Conservation (phyloP, 2,888 invertebrate species). For the Esperia sulphurella region DNA sequence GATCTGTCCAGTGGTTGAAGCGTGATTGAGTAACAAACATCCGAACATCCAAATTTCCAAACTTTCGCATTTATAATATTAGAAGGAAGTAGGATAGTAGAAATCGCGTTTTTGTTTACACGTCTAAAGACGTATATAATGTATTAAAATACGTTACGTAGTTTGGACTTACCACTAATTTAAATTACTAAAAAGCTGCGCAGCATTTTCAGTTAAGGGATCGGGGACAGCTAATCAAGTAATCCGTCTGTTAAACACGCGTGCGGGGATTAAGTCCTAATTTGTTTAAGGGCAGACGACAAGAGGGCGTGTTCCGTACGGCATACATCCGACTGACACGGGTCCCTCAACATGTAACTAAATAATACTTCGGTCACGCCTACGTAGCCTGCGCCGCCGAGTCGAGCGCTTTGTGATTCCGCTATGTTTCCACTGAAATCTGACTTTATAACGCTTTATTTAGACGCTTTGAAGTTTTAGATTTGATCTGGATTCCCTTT, state of each 20-base stretch:
- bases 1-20: too few species aligned
- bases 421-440: slow-evolving; percentile 15
- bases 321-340: slow-evolving; percentile 9
- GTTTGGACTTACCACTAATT: too few species aligned
- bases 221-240: slow-evolving; percentile 19
- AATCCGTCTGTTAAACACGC: slow-evolving; percentile 28
- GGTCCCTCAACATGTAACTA: slow-evolving; percentile 13
- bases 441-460: slow-evolving; percentile 17
- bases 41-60: too few species aligned
- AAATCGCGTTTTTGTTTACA: too few species aligned
- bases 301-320: slow-evolving; percentile 7
- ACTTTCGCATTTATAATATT: too few species aligned
- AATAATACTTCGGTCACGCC: slow-evolving; percentile 18
- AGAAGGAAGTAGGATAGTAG: too few species aligned
- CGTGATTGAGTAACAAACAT: too few species aligned
- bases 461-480: slow-evolving; percentile 19
- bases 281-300: slow-evolving; percentile 17
- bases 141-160: too few species aligned
- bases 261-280: slow-evolving; percentile 28
- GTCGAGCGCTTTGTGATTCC: slow-evolving; percentile 8
- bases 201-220: neutral
- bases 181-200: neutral
- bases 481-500: slow-evolving; percentile 14
- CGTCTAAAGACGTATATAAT: too few species aligned
- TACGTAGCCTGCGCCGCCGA: neutral